A percentile compares a stretch with the other conserved stretches of the same genome.
Conservation (phyloP, 2,888 invertebrate genomes). For the Helleia helle region DNA sequence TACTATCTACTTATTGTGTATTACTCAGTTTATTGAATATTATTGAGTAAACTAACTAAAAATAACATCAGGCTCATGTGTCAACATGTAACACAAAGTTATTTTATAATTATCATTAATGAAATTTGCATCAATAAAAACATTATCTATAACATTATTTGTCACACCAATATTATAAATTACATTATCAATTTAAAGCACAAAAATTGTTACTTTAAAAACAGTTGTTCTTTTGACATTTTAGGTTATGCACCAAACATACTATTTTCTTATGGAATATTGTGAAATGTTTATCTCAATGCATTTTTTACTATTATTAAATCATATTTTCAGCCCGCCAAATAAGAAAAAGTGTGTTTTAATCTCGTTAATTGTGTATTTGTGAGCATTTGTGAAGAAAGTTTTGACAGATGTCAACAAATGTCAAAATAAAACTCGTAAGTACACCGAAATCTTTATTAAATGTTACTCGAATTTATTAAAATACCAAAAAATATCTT, state of each 20-base stretch:
- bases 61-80: too few relatives aligned
- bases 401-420: slow-evolving; percentile 68
- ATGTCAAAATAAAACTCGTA: slow-evolving; percentile 19
- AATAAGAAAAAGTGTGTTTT: slow-evolving; percentile 31
- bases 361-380: slow-evolving; percentile 38
- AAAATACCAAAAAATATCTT: too few relatives aligned
- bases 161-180: background rate
- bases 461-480: background rate
- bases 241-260: slow-evolving; percentile 49
- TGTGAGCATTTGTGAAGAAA: slow-evolving; percentile 65
- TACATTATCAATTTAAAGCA: background rate
- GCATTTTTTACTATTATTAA: slow-evolving; percentile 30
- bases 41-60: too few relatives aligned
- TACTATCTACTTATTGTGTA: too few relatives aligned
- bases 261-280: slow-evolving; percentile 46
- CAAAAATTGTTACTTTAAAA: slow-evolving; percentile 1
- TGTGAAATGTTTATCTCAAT: slow-evolving; percentile 43
- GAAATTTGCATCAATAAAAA: background rate
- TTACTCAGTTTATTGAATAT: too few relatives aligned
- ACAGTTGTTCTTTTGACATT: slow-evolving; percentile 3
- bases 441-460: slow-evolving; percentile 10
- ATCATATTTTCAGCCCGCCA: slow-evolving; percentile 25
- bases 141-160: background rate
- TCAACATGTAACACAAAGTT: background rate
- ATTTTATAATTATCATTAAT: background rate